A percentile compares a stretch with the other conserved stretches of the same genome.
Conservation (phyloP, 2,797 vertebrate genomes). For the Ibycter americanus region DNA sequence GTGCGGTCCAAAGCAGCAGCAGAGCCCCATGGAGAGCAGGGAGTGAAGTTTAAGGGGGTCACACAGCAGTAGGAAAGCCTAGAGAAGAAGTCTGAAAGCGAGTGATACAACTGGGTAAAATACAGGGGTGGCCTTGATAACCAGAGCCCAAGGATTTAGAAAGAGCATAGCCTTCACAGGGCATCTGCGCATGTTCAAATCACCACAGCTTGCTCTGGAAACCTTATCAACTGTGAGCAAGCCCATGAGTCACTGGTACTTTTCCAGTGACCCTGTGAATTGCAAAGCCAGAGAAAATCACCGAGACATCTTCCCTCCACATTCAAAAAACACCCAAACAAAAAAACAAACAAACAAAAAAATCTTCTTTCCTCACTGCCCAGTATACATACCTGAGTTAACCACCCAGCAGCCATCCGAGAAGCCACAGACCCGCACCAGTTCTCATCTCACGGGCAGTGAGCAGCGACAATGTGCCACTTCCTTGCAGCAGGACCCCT, state of each 20-base stretch:
- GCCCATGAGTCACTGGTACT: background rate
- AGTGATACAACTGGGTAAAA: background rate
- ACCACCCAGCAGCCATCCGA: background rate
- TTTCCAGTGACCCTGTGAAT: background rate
- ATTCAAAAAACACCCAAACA: background rate
- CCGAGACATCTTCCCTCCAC: background rate
- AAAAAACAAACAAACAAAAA: too few relatives aligned
- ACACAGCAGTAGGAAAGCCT: background rate
- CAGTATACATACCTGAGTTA: rapidly evolving
- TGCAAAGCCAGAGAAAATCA: background rate
- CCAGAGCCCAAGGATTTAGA: background rate
- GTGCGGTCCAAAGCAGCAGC: background rate
- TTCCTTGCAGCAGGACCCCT: background rate
- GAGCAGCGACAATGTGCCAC: rapidly evolving
- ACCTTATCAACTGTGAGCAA: background rate
- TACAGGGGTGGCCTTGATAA: background rate
- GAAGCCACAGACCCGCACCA: rapidly evolving
- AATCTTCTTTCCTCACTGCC: background rate
- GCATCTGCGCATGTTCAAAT: background rate
- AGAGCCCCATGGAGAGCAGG: rapidly evolving
- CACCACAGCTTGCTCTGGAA: background rate
- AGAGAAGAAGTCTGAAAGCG: background rate
- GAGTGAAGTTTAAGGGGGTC: background rate
- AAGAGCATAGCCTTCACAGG: background rate
- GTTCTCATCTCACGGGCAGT: background rate